Base-by-base conservation (phyloP, 2,797 vertebrate genomes). In the Propithecus perrieri region DNA sequence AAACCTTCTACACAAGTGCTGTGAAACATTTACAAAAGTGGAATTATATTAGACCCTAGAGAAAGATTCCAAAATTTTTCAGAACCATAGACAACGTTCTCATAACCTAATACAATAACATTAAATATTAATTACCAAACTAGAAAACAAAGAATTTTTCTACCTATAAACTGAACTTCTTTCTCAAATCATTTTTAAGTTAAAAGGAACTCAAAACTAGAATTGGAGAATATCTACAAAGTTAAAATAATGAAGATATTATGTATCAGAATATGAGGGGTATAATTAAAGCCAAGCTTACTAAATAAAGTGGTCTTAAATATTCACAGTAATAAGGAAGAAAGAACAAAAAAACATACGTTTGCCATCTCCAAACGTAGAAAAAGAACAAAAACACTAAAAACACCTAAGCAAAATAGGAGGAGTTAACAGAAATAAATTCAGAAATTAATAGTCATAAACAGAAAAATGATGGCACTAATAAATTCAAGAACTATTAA, bases 71-170 rank as follows among this genome's bases (percentile, higher is more conserved):
- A 59, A 78, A 83, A 41, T 17, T 10, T 88, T 96, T 61, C 59
- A 83, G 11, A 94, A 46, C n/a, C 26, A 43, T 7, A 80, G 59
- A 84, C n/a, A 86, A 61, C 13, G 53, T 78, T 93, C 38, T 75
- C 7, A 93, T 57, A 85, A 81, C 69, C 43, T 5, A 95, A 46
- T 8, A 76, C 4, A 92, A 67, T 55, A 50, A 83, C 46, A 46
- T 46, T 38, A 67, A 61, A 79, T 30, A 90, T 50, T 83, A 69
- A 85, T 94, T 93, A 61, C 17, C 48, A 79, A 97, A 75, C 15
- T 53, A 78, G 84, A 78, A 96, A 93, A 67, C 35, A 95, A 93
- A 80, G 10, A 63, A 85, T 91, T 67, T n/a, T 95, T n/a, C 55
- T 30, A 75, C 2, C 18, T 75, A 14, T 53, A 55, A 28, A 75